phyloP scores from a whole-genome alignment of 1,140 invertebrate genomes.

The Sycophila sp. region DNA sequence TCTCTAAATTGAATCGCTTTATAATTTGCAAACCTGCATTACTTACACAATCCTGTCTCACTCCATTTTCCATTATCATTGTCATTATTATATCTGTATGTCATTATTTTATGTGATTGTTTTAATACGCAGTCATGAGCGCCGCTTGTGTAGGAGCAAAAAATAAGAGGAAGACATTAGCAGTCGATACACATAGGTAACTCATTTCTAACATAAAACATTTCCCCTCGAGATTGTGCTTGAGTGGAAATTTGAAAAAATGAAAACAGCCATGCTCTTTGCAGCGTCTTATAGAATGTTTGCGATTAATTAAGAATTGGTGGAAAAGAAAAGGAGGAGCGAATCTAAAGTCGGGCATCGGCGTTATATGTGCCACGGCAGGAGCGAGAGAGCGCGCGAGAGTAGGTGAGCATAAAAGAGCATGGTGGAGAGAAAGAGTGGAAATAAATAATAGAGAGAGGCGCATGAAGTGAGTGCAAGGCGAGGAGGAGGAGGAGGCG shows the following conservation, averaged over 20 bases:
- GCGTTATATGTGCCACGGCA: not conserved
- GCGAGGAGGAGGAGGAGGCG: conserved; percentile 3
- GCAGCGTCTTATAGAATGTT: too few species aligned
- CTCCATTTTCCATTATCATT: conserved; percentile 26
- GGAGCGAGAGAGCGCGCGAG: not conserved
- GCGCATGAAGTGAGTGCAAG: not conserved
- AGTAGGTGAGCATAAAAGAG: not conserved
- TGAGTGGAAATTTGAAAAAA: too few species aligned
- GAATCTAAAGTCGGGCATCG: too few species aligned
- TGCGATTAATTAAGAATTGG: too few species aligned
- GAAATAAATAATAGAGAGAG: not conserved
- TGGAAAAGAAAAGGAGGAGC: not conserved
- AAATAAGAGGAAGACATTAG: too few species aligned
- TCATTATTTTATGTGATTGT: not conserved
- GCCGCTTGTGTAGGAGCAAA: too few species aligned
- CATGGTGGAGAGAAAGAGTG: not conserved
- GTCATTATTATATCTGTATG: not conserved
- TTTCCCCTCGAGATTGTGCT: too few species aligned
- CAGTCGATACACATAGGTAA: too few species aligned
- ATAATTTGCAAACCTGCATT: conserved; percentile 23
- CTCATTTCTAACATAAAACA: too few species aligned
- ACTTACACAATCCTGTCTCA: conserved; percentile 6
- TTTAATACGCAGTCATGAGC: not conserved
- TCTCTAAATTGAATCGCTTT: conserved; percentile 8
- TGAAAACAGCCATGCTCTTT: too few species aligned